Evolutionary conservation across 2,113 vertebrate genomes (phyloP), one percentile per base, ranked within the genome.

Genomic region (Dicerorhinus sumatrensis): DNA sequence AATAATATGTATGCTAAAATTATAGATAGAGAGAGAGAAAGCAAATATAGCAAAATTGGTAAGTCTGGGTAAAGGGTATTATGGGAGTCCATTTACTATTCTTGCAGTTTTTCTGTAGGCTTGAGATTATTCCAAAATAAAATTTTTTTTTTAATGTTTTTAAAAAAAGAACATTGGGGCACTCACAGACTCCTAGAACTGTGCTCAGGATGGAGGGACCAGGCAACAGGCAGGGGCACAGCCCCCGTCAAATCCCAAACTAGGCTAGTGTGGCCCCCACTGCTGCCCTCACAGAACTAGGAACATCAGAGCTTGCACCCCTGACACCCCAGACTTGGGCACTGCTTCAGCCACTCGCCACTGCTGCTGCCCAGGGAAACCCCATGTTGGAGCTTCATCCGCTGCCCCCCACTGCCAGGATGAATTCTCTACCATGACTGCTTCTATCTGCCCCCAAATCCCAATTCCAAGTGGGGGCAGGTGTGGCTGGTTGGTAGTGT

Each of bases 41-140:
- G 18, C 48, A 95, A 86, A 60, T 65, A 67, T 1, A 94, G 21
- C 46, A 70, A 88, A 96, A n/a, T 8, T 63, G 36, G 4, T 83
- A 62, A 65, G 27, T 91, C 27, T 85, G 25, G n/a, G 31, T 14
- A 69, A 92, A 84, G 8, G 1, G 8, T 69, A 46, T 83, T 48
- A 81, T 81, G 25, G 20, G 33, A 75, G 17, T 92, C 42, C 33
- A 13, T 46, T 84, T 54, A 36, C 58, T 83, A 5, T 46, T 84
- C 14, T 60, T 69, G 13, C 0, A 60, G 23, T 81, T 77, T 79
- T 95, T 93, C 65, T 92, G 21, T 70, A 72, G 29, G 16, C 25
- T 76, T 90, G 33, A 48, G 20, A 56, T 92, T 85, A 62, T 89
- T 89, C 91, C 48, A 81, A 84, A 92, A 90, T 60, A 67, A 70